Evolutionary conservation across 2,113 vertebrate species (phyloP), one percentile per base, ranked within the genome.

Genomic region (Sisor rabdophorus): DNA sequence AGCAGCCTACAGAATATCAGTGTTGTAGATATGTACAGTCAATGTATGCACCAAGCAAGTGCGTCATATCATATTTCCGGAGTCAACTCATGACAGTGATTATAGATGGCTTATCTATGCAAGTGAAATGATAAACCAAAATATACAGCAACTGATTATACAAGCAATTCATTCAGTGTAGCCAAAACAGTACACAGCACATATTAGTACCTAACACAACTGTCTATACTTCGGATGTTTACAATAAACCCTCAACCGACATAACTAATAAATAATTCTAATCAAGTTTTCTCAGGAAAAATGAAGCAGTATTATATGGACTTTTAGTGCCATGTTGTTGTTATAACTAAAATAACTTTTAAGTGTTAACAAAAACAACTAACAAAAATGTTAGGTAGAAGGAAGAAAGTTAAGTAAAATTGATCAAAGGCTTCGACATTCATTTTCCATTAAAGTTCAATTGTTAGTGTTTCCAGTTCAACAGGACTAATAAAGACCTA

Each of bases 271-370:
- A 92, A 93, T 91, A 91, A 88, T 86, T 88, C 87, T 85, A 87
- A 90, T 93, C 92, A 93, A 93, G 92, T 93, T 90, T 91, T 90
- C 77, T 92, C 91, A 92, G 92, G 91, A 92, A 85, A 90, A 89
- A 90, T 88, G 84, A 87, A 88, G 90, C 82, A 83, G 83, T 54
- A 88, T 85, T 88, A 86, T 59, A 75, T 76, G 76, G 87, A 81
- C 75, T 76, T 88, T 89, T 89, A 89, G 88, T 86, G 87, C 85
- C 80, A 7, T 84, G 76, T 48, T 81, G 70, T 76, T 75, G 53
- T 74, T 71, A 74, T 26, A 50, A 75, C 53, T 60, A 40, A 52
- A 54, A 11, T 54, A 74, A 55, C 20, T 6, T 52, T 11, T 11
- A 19, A 52, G 26, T 28, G 30, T 24, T 24, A 73, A 40, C n/a